Evolutionary conservation across 2,888 invertebrate species (phyloP).

Genomic region (Mythimna lalbum): DNA sequence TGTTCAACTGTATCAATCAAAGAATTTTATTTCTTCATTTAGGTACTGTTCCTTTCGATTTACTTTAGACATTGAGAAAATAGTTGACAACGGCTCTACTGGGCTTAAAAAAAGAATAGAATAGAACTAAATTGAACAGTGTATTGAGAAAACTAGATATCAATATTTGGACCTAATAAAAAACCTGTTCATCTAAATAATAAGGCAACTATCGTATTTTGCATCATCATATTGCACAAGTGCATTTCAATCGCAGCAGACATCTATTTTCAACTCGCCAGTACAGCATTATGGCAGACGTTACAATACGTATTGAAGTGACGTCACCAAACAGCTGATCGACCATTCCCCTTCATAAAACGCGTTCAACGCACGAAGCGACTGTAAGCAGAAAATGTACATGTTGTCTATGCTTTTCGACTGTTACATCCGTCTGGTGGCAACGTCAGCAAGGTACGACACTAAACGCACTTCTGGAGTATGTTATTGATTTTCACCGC

Average conservation of each 20-base stretch:
- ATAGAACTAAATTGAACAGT: too few relatives aligned
- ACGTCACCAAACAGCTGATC: conserved; percentile 63
- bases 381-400: conserved; percentile 57
- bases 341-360: conserved; percentile 45
- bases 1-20: too few relatives aligned
- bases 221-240: conserved; percentile 10
- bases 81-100: too few relatives aligned
- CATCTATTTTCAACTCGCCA: conserved; percentile 25
- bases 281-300: conserved; percentile 34
- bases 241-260: conserved; percentile 23
- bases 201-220: background rate
- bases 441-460: conserved; percentile 86
- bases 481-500: conserved; percentile 90
- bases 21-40: too few relatives aligned
- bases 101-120: too few relatives aligned
- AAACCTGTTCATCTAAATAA: background rate
- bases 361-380: conserved; percentile 39
- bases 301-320: conserved; percentile 46
- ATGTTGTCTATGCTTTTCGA: conserved; percentile 65
- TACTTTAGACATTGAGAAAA: too few relatives aligned
- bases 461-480: conserved; percentile 89
- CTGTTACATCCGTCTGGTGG: conserved; percentile 71
- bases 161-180: background rate
- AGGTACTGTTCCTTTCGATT: too few relatives aligned
- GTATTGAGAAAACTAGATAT: background rate